Conservation (phyloP, 2,797 vertebrate genomes). For the Aulostomus chinensis region DNA sequence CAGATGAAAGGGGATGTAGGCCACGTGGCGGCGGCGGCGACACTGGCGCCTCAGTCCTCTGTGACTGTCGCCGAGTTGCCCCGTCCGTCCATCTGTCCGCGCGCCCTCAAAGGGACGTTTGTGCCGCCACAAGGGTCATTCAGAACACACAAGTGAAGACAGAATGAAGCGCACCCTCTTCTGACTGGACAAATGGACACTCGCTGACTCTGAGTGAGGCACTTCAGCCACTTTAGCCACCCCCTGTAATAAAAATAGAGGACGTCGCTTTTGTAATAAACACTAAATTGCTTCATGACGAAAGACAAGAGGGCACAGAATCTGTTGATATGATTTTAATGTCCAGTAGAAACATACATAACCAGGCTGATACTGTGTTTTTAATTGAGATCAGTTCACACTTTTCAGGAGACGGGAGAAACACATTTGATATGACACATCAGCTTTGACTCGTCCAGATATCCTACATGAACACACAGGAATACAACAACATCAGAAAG, state of each 20-base stretch:
- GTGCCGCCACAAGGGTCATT: constrained; percentile 54
- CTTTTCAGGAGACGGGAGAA: too few species aligned
- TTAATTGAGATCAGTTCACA: too few species aligned
- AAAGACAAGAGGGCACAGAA: not conserved
- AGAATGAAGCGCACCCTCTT: constrained; percentile 34
- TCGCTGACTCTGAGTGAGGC: constrained; percentile 42
- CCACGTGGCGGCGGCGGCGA: constrained; percentile 21
- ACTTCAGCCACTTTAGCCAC: constrained; percentile 38
- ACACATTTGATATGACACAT: too few species aligned
- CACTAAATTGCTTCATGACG: not conserved
- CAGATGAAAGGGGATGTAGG: constrained; percentile 41
- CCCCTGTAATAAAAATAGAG: constrained; percentile 2
- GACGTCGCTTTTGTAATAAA: too few species aligned
- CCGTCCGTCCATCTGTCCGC: constrained; percentile 68
- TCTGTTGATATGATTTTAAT: not conserved
- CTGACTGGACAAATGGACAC: constrained; percentile 54
- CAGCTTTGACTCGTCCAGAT: too few species aligned
- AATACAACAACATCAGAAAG: constrained; percentile 2
- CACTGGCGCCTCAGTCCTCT: constrained; percentile 66
- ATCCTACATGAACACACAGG: too few species aligned
- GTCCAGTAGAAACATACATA: too few species aligned
- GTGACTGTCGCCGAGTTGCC: constrained; percentile 63
- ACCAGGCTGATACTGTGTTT: too few species aligned
- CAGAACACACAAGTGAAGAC: constrained; percentile 24
- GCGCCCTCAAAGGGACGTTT: constrained; percentile 72